phyloP scores from a whole-genome alignment of 2,113 vertebrate genomes.

The Glaucidium brasilianum region DNA sequence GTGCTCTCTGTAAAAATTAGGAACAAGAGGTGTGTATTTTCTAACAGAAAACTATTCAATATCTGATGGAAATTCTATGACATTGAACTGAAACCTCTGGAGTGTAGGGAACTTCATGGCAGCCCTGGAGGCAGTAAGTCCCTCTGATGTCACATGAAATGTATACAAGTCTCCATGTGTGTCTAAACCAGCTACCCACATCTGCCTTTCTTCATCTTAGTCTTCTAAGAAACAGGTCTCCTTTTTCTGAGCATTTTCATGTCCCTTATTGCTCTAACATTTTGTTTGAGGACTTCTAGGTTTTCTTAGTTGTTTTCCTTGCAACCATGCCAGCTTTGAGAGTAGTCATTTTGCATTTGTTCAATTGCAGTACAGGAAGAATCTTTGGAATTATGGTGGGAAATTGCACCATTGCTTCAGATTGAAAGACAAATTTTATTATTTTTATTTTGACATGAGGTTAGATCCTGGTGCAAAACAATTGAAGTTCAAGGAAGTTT shows the following conservation, averaged over 20 bases:
- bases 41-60: background rate
- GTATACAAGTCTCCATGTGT: background rate
- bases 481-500: background rate
- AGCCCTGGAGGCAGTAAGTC: background rate
- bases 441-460: background rate
- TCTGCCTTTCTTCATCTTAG: background rate
- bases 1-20: background rate
- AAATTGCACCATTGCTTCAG: background rate
- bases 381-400: background rate
- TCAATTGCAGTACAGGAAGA: background rate
- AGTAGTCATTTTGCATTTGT: background rate
- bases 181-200: background rate
- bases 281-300: constrained; percentile 58
- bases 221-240: background rate
- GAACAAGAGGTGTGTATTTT: background rate
- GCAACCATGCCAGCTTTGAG: background rate
- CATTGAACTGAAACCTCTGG: background rate
- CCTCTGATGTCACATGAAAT: background rate
- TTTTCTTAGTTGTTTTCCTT: constrained; percentile 58
- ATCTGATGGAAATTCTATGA: fast-evolving
- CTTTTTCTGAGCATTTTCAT: background rate
- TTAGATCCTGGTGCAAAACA: background rate
- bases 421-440: background rate
- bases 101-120: background rate
- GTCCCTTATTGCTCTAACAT: background rate